Percentiles rank a stretch among this genome's conserved stretches.
Evolutionary conservation across 2,888 invertebrate species (phyloP).

Genomic region (Euplexia lucipara): DNA sequence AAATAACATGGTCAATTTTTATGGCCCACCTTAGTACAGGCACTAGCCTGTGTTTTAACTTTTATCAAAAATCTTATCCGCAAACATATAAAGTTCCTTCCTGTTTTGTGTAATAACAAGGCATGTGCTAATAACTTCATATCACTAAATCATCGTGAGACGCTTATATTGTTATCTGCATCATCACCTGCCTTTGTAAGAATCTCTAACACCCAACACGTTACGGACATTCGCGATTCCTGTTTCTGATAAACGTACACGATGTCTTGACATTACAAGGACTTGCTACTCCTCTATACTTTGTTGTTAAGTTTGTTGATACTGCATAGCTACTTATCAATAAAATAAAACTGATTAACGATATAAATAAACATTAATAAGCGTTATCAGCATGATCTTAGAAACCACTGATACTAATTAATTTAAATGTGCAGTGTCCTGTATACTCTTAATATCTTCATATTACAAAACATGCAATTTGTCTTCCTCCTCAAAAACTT

Average conservation of each 20-base stretch:
- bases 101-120: constrained; percentile 34
- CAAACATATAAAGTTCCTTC: constrained; percentile 38
- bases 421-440: constrained; percentile 5
- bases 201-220: constrained; percentile 11
- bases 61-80: constrained; percentile 56
- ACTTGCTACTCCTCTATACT: too few relatives aligned
- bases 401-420: constrained; percentile 3
- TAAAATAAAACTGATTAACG: not conserved
- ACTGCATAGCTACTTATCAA: not conserved
- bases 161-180: constrained; percentile 32
- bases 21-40: not conserved
- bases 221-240: constrained; percentile 26
- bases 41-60: constrained; percentile 27
- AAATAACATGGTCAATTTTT: constrained; percentile 4
- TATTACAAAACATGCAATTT: constrained; percentile 13
- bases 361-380: not conserved
- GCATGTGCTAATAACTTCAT: constrained; percentile 25
- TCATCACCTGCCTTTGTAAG: constrained; percentile 28
- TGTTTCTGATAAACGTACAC: constrained; percentile 28
- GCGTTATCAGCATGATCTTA: not conserved
- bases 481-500: not conserved
- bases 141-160: constrained; percentile 58
- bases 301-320: not conserved
- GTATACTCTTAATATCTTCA: not conserved
- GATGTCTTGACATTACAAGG: not conserved